phyloP scores from a whole-genome alignment of 2,113 vertebrate species.

The Phylloscopus whistleri region DNA sequence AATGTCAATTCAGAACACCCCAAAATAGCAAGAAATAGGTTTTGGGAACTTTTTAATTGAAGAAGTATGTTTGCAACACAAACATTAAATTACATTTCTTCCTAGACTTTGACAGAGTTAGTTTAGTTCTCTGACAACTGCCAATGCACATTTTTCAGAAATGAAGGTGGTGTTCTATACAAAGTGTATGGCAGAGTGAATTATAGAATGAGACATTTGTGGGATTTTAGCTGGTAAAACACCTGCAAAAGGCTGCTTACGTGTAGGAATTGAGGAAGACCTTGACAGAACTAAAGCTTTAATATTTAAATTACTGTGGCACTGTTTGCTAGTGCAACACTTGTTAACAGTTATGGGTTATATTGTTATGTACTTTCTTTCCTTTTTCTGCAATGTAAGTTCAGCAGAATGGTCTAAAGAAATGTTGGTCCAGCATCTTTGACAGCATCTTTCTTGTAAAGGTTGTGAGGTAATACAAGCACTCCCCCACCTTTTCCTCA shows the following conservation, averaged over 20 bases:
- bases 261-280: constrained; percentile 6
- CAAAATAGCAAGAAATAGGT: not conserved
- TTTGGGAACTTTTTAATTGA: not conserved
- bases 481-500: not conserved
- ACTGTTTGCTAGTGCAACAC: not conserved
- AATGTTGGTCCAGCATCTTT: not conserved
- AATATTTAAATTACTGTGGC: not conserved
- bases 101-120: not conserved
- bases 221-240: not conserved
- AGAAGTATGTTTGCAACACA: not conserved
- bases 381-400: not conserved
- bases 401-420: not conserved
- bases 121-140: not conserved
- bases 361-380: not conserved
- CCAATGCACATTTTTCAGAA: not conserved
- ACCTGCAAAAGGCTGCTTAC: constrained; percentile 13
- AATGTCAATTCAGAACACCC: not conserved
- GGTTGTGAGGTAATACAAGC: not conserved
- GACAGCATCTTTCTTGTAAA: not conserved
- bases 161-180: constrained; percentile 3
- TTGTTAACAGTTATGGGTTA: not conserved
- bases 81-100: not conserved
- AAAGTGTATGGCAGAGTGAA: not conserved
- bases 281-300: not conserved
- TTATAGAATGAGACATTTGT: not conserved